Base-by-base conservation (phyloP, 2,797 vertebrate species). In the Neosilurus hyrtlii region DNA sequence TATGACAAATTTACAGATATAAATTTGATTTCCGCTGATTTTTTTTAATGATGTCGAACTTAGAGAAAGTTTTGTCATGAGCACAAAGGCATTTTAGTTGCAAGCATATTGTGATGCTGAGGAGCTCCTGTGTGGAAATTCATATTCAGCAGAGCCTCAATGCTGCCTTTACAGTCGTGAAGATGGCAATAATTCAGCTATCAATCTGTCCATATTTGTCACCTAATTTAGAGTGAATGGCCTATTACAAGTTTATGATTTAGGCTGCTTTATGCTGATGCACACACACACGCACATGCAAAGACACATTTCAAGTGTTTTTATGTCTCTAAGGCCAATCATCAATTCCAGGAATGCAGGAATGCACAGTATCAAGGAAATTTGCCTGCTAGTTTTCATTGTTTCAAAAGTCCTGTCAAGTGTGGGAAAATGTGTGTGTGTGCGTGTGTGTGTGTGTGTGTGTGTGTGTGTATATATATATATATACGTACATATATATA, bases 201-300 rank as follows among this genome's bases (percentile, higher is more conserved):
- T 81, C 79, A 85, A 62, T 77, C 79, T 81, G 73, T 85, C 78
- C 63, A 81, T 85, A 81, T 77, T 67, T 85, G 83, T 77, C 79
- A 85, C 79, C 63, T 67, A 84, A 75, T 73, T 82, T 82, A 68
- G 15, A 61, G 35, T 67, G 83, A 84, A 84, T 75, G 54, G 78
- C 52, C 62, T 68, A 80, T 84, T 84, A 84, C 71, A 74, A 67
- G 78, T 80, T 84, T 84, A 84, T 80, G 78, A 84, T 80, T 84
- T 67, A 65, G 35, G 65, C 72, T 81, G 20, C 26, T 62, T 84
- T 84, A 84, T 77, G 66, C 43, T 65, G 43, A 62, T 71, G 35
- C 35, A 59, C 76, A 61, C 51, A 9, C 63, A 11, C 63, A 76
- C 52, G 54, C 52, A 56, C 81, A 82, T 75, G 66, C 62, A 82